These are phyloP conservation scores for Ophion slaviceki DNA, from an alignment of 2,888 invertebrate species.

Conservation along the genomic window DNA sequence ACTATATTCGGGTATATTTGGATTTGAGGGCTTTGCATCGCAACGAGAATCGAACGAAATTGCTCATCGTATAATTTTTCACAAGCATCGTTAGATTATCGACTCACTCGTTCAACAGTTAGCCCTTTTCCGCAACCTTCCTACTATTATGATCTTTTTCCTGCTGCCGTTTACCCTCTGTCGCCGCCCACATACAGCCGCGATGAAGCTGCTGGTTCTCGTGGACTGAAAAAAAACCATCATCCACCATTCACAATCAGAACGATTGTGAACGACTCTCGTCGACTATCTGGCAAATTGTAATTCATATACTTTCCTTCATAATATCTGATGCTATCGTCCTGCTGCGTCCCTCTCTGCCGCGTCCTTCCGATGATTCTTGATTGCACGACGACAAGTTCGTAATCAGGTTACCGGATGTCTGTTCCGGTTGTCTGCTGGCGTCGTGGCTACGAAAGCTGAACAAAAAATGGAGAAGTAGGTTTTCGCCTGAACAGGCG, in stretches of 20 bases:
- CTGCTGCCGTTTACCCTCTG: background rate
- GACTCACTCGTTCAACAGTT: background rate
- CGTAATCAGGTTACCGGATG: constrained; percentile 63
- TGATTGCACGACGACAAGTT: constrained; percentile 55
- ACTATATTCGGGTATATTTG: background rate
- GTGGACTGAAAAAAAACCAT: constrained; percentile 6
- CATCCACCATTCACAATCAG: constrained; percentile 53
- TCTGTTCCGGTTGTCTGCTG: constrained; percentile 13
- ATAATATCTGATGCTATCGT: constrained; percentile 11
- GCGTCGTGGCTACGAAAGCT: background rate
- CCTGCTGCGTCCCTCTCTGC: background rate
- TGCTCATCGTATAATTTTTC: background rate
- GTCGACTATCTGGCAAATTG: constrained; percentile 32
- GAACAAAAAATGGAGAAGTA: constrained; percentile 4
- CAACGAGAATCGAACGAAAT: background rate
- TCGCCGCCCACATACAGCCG: background rate
- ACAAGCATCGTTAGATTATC: background rate
- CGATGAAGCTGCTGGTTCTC: background rate
- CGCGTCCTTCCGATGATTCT: constrained; percentile 23
- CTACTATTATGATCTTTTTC: background rate
- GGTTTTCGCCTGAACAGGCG: background rate
- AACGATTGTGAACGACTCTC: constrained; percentile 41
- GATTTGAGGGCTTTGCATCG: background rate
- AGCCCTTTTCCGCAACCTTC: background rate
- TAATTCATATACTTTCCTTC: constrained; percentile 37